Base-by-base conservation (phyloP, 1,140 invertebrate species). In the Atopsyche davidsoni region DNA sequence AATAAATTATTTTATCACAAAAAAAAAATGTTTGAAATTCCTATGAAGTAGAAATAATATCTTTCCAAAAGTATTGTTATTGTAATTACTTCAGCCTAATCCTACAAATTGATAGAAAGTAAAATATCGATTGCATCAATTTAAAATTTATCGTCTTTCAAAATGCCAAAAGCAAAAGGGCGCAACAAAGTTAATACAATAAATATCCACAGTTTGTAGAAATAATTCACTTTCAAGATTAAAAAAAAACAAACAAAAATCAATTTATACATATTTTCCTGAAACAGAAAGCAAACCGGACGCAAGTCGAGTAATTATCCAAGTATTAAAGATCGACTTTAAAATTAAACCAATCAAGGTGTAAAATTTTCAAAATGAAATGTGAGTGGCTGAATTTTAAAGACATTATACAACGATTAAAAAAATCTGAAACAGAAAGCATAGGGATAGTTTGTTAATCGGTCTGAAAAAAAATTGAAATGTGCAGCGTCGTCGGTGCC, bases 261-360 rank as follows among this genome's bases (percentile, higher is more conserved):
- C 14, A 11, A 21, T 9, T 16, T 17, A 4, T 16, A 44, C 23
- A 13, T n/a, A n/a, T n/a, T n/a, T n/a, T 6, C 19, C 49, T 51
- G 49, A 45, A 51, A 51, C 49, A 51, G 25, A 51, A 51, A 51
- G 41, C 49, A 51, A 40, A 50, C 18, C 36, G 38, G 42, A 17
- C 9, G 4, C 9, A 41, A 22, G 13, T 7, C 18, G 18, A 41
- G 18, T 41, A 41, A 19, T 21, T 6, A n/a, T 41, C 18, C 4
- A 17, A 6, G n/a, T n/a, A n/a, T n/a, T n/a, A n/a, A n/a, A n/a
- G n/a, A n/a, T n/a, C n/a, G n/a, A n/a, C n/a, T n/a, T n/a, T n/a
- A n/a, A n/a, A n/a, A n/a, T n/a, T n/a, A n/a, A n/a, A n/a, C n/a
- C n/a, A n/a, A n/a, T n/a, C n/a, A n/a, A n/a, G n/a, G n/a, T n/a